A percentile compares a stretch with the other conserved stretches of the same genome.
These are phyloP conservation scores for Belgica antarctica DNA, from an alignment of 2,888 invertebrate species.

Conservation along the genomic window DNA sequence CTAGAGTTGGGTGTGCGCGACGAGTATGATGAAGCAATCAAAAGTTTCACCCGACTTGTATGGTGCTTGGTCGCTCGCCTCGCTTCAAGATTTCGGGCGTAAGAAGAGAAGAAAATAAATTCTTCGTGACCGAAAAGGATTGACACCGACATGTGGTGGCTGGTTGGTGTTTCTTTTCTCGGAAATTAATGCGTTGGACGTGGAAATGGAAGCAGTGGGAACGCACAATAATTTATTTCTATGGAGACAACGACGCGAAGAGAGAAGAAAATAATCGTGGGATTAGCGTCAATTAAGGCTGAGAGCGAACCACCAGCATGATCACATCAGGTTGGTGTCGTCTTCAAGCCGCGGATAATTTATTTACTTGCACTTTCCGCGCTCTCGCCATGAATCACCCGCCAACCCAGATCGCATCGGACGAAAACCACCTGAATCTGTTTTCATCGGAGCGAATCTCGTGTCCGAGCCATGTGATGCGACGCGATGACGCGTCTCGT, in stretches of 20 bases:
- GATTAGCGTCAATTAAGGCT: slow-evolving; percentile 23
- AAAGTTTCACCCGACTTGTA: no score
- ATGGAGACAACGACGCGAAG: no score
- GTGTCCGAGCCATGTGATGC: slow-evolving; percentile 23
- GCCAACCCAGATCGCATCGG: background rate
- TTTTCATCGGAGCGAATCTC: slow-evolving; percentile 15
- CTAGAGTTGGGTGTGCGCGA: background rate
- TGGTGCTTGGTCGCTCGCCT: no score
- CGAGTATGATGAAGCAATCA: background rate
- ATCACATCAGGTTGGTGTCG: background rate
- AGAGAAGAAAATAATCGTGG: slow-evolving; percentile 21
- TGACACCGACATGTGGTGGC: background rate
- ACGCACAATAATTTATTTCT: background rate
- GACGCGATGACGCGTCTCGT: slow-evolving; percentile 10
- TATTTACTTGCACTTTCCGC: slow-evolving; percentile 37
- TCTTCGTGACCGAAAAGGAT: background rate
- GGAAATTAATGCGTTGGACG: slow-evolving; percentile 11
- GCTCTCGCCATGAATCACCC: background rate
- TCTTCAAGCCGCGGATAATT: slow-evolving; percentile 5
- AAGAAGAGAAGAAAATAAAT: background rate
- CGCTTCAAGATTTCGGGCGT: background rate
- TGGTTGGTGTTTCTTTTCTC: slow-evolving; percentile 1
- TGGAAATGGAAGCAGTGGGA: slow-evolving; percentile 2
- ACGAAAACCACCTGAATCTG: slow-evolving; percentile 34
- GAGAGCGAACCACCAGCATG: slow-evolving; percentile 2